A percentile compares a stretch with the other conserved stretches of the same genome.
Conservation (phyloP, 2,888 invertebrate species). For the Thymelicus sylvestris region DNA sequence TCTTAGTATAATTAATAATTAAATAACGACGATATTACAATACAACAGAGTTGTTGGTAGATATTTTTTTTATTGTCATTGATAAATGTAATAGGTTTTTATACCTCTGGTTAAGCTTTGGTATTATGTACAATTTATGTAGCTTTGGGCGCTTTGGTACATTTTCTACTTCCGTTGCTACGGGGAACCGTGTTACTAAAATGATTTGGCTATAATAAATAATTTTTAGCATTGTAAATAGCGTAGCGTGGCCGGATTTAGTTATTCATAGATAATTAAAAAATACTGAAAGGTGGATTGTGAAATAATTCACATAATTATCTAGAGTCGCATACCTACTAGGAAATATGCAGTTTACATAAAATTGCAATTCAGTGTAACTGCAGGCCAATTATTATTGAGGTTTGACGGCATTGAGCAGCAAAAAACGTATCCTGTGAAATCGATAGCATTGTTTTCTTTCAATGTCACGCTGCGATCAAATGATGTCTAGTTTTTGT, state of each 20-base stretch:
- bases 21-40: not conserved
- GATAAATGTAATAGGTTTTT: not conserved
- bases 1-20: not conserved
- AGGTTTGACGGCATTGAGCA: conserved; percentile 7
- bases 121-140: no score
- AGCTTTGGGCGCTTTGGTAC: no score
- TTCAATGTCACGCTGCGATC: conserved; percentile 19
- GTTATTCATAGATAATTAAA: no score
- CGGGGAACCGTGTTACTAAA: no score
- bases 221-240: no score
- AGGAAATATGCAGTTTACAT: not conserved
- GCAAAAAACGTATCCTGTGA: conserved; percentile 23
- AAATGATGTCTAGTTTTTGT: conserved; percentile 15
- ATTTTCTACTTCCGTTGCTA: no score
- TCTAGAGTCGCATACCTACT: not conserved
- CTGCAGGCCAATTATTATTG: conserved; percentile 5
- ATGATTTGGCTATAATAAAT: no score
- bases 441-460: conserved; percentile 20
- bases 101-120: not conserved
- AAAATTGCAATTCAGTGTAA: conserved; percentile 6
- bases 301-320: not conserved
- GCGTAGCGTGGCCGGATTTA: no score
- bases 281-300: no score
- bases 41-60: not conserved
- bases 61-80: not conserved